phyloP scores from a whole-genome alignment of 1,140 invertebrate genomes.

The Temnothorax curvispinosus region DNA sequence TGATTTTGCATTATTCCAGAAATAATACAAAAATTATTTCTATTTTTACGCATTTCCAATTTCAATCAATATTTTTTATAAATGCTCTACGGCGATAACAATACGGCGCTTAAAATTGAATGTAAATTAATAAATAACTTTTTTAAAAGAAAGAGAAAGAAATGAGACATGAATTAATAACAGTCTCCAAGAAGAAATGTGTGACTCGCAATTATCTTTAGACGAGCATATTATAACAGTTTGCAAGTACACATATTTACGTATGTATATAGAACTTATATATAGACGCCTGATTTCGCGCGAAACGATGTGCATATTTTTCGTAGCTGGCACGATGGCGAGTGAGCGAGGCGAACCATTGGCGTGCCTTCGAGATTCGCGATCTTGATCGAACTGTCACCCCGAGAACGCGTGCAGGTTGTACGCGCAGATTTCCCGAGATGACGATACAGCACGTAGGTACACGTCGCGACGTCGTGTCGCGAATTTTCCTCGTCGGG shows the following conservation, averaged over 20 bases:
- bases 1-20: conserved; percentile 12
- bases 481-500: conserved; percentile 76
- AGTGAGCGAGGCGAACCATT: conserved; percentile 26
- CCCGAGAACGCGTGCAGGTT: conserved; percentile 33
- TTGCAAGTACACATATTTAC: background rate
- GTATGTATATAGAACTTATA: background rate
- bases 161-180: background rate
- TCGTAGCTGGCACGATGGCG: conserved; percentile 26
- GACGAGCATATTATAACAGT: no score
- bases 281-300: conserved; percentile 36
- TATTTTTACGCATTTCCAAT: background rate
- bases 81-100: background rate
- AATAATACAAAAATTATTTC: background rate
- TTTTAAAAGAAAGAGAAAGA: background rate
- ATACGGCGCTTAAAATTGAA: background rate
- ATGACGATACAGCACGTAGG: conserved; percentile 72
- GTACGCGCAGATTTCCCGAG: conserved; percentile 64
- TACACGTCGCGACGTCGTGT: conserved; percentile 72
- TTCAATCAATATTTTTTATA: background rate
- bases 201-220: background rate
- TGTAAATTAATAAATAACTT: background rate
- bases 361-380: conserved; percentile 46
- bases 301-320: conserved; percentile 43
- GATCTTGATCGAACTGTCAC: conserved; percentile 67
- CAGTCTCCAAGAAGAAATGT: background rate